Base-by-base conservation (phyloP, 2,888 invertebrate species). In the Germaria angustata region DNA sequence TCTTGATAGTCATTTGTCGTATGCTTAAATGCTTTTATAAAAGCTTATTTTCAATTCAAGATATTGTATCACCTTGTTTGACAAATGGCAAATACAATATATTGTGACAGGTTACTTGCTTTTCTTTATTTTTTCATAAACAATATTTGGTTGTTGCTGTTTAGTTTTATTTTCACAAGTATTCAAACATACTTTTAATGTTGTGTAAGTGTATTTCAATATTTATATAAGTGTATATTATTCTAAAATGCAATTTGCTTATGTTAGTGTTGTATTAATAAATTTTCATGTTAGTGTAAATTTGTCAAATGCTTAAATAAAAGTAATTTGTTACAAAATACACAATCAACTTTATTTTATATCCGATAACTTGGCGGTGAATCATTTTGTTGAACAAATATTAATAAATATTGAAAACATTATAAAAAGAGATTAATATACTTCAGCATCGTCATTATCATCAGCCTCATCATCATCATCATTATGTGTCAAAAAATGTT, bases 61-160 rank as follows among this genome's bases (percentile, higher is more conserved):
- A 53, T 84, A 84, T 81, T 82, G 84, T 85, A 84, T 85, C 84
- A 81, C 83, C 81, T 81, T 83, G 80, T 80, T 87, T 91, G 90
- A 90, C 89, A 90, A 90, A 90, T 90, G 91, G 89, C 88, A 88
- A 86, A 86, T 86, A 89, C 90, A 91, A 89, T 87, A 88, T 88
- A 89, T 90, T 90, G 89, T 90, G 90, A 90, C 90, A 90, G 87
- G 87, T 88, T 88, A 89, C 90, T 88, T 89, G 90, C 85, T 86
- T 84, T 81, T 84, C 83, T 84, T 78, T 77, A 55, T 65, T 36
- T 66, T 46, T 75, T 53, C 20, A 20, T 17, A 44, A 13, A 20
- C 20, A 61, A 28, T 68, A 24, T 80, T 63, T 72, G 8, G 6
- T 39, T 55, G 32, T 65, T 49, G 49, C 22, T 53, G 34, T 36